A percentile compares a stretch with the other conserved stretches of the same genome.
Evolutionary conservation across 2,888 invertebrate genomes (phyloP).

Genomic region (Mechanitis mazaeus): DNA sequence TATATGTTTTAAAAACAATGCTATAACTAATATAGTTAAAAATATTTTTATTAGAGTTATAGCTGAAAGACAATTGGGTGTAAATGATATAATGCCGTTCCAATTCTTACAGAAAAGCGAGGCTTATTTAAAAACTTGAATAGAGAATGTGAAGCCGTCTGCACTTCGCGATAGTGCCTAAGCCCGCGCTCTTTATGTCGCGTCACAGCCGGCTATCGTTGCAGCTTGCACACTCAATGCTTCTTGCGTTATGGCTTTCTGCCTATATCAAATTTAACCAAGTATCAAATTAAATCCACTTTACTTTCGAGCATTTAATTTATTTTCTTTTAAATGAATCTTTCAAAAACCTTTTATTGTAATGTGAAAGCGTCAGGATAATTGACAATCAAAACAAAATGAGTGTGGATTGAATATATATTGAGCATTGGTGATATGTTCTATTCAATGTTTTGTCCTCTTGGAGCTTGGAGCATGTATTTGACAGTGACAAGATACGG

Average conservation of each 20-base stretch:
- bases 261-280: slow-evolving; percentile 25
- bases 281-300: slow-evolving; percentile 24
- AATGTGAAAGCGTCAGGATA: background rate
- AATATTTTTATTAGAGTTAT: background rate
- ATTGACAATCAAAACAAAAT: background rate
- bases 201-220: slow-evolving; percentile 39
- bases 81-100: slow-evolving; percentile 20
- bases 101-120: slow-evolving; percentile 25
- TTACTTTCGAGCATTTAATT: background rate
- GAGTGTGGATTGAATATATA: background rate
- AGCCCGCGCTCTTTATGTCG: slow-evolving; percentile 35
- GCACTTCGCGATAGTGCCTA: slow-evolving; percentile 46
- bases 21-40: too few species aligned
- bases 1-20: too few species aligned
- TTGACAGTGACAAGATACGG: slow-evolving; percentile 2
- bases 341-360: background rate
- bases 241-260: slow-evolving; percentile 24
- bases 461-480: background rate
- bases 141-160: slow-evolving; percentile 32
- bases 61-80: slow-evolving; percentile 7
- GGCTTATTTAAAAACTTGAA: slow-evolving; percentile 27
- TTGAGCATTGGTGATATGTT: background rate
- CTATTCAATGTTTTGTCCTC: slow-evolving; percentile 1
- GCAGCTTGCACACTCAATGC: slow-evolving; percentile 34
- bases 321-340: background rate